Conservation (phyloP, 1,140 invertebrate species). For the Ceratina australensis region DNA sequence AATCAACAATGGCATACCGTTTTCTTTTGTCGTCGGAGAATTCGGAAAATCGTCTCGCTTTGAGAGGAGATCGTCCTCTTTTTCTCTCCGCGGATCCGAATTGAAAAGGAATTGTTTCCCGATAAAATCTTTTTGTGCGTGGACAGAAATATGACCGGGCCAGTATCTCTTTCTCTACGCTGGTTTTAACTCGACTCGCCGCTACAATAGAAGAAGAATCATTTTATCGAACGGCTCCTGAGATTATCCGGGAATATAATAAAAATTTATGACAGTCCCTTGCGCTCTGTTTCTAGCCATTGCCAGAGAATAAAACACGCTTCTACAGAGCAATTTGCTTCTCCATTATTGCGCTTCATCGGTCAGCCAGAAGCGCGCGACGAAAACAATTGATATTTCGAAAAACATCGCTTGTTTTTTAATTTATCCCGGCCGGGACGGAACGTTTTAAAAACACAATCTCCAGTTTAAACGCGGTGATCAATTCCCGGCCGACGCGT, state of each 20-base stretch:
- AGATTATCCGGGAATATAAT: slow-evolving; percentile 24
- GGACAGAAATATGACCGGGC: slow-evolving; percentile 38
- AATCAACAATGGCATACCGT: slow-evolving; percentile 15
- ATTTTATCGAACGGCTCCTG: slow-evolving; percentile 14
- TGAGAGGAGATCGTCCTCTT: slow-evolving; percentile 7
- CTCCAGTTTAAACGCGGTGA: background rate
- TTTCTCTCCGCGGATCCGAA: slow-evolving; percentile 1
- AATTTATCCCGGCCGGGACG: background rate
- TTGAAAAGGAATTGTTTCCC: slow-evolving; percentile 12
- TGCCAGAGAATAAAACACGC: slow-evolving; percentile 12
- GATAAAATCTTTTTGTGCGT: slow-evolving; percentile 48
- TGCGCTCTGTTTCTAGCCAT: background rate
- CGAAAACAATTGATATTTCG: background rate
- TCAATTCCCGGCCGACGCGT: background rate
- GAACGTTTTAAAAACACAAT: background rate
- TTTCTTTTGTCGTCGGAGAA: slow-evolving; percentile 6
- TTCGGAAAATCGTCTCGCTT: slow-evolving; percentile 18
- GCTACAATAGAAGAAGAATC: slow-evolving; percentile 26
- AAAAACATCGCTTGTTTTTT: too few relatives aligned
- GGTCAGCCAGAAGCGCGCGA: background rate
- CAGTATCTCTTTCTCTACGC: slow-evolving; percentile 18
- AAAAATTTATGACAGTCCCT: slow-evolving; percentile 19
- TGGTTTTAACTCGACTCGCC: slow-evolving; percentile 25
- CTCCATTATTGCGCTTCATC: slow-evolving; percentile 9
- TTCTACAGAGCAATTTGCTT: slow-evolving; percentile 4